Evolutionary conservation across 2,113 vertebrate species (phyloP).

Genomic region (human): GRCh38 chr13:72474001-72474500

Average conservation of each 20-base stretch:
- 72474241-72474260: not conserved
- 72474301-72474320: not conserved
- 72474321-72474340: not conserved
- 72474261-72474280: not conserved
- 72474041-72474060: not conserved
- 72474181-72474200: not conserved
- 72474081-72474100: not conserved
- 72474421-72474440: not conserved
- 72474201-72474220: not conserved
- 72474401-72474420: not conserved
- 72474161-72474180: not conserved
- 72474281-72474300: not conserved
- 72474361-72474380: not conserved
- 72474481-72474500: not conserved
- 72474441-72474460: not conserved
- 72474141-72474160: not conserved
- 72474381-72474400: not conserved
- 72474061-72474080: not conserved
- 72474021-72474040: not conserved
- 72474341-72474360: not conserved
- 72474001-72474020: not conserved
- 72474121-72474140: not conserved
- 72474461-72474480: not conserved
- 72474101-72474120: not conserved
- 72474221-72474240: not conserved